phyloP scores from a whole-genome alignment of 2,797 vertebrate genomes.

The Etheostoma nigrum region DNA sequence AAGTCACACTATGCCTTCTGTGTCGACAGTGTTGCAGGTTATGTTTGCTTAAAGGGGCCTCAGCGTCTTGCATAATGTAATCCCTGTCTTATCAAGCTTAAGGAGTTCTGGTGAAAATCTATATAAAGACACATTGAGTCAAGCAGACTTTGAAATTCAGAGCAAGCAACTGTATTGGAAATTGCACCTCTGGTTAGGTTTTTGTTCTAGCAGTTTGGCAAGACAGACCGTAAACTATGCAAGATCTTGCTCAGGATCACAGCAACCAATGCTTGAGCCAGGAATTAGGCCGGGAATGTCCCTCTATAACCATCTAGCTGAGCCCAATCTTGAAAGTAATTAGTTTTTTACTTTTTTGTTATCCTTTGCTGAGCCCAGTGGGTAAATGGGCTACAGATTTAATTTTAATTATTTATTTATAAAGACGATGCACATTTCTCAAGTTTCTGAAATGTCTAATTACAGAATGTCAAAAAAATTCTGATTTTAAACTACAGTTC shows the following conservation, averaged over 20 bases:
- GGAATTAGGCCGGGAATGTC: slow-evolving; percentile 14
- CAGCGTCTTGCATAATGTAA: slow-evolving; percentile 7
- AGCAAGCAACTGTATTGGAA: not conserved
- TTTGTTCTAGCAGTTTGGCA: slow-evolving; percentile 34
- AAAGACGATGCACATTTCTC: too few relatives aligned
- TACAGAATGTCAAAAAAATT: too few relatives aligned
- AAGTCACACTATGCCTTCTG: not conserved
- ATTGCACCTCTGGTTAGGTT: not conserved
- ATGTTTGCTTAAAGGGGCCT: slow-evolving; percentile 2
- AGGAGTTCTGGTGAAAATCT: slow-evolving; percentile 11
- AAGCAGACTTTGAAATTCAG: slow-evolving; percentile 2
- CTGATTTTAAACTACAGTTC: too few relatives aligned
- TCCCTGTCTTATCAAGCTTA: slow-evolving; percentile 15
- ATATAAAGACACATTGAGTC: slow-evolving; percentile 3
- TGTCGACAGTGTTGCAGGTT: slow-evolving; percentile 13
- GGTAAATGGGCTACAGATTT: not conserved
- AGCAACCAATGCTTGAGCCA: slow-evolving; percentile 23
- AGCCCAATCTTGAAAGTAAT: slow-evolving; percentile 18
- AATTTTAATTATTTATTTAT: too few relatives aligned
- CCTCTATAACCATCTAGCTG: slow-evolving; percentile 21
- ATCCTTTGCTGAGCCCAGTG: slow-evolving; percentile 14
- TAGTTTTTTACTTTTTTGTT: not conserved
- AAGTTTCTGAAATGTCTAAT: too few relatives aligned
- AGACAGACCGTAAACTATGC: slow-evolving; percentile 7
- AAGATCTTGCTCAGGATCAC: slow-evolving; percentile 28